Conservation (phyloP, 2,113 vertebrate species). For the Carlito syrichta region DNA sequence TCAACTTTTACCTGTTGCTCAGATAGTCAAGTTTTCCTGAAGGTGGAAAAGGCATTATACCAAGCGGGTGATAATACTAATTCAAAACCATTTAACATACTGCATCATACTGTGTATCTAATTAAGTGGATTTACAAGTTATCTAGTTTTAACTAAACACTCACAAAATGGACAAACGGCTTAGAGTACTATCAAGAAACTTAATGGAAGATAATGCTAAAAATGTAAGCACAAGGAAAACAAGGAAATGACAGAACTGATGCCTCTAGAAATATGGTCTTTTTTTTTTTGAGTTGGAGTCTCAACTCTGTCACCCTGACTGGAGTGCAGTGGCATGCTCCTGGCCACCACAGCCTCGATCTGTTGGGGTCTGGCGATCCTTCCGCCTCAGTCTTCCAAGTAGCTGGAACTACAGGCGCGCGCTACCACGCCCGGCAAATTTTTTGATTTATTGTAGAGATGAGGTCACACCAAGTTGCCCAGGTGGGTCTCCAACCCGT, state of each 20-base stretch:
- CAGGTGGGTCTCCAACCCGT: no score
- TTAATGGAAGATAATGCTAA: background rate
- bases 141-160: constrained; percentile 23
- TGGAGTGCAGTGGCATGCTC: no score
- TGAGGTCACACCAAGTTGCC: no score
- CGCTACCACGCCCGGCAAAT: no score
- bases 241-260: background rate
- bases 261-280: background rate
- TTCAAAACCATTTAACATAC: background rate
- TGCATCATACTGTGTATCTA: background rate
- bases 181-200: background rate
- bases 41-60: background rate
- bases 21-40: background rate
- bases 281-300: no score
- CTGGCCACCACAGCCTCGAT: no score
- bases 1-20: background rate
- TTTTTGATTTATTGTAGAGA: no score
- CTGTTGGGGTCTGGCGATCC: no score
- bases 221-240: background rate
- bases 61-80: background rate
- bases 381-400: no score
- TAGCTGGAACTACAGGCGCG: no score
- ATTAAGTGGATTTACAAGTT: background rate
- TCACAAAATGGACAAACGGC: background rate
- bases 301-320: no score